Evolutionary conservation across 2,888 invertebrate species (phyloP), one percentile per base, ranked within the genome.

Genomic region (Dichetophora obliterata): DNA sequence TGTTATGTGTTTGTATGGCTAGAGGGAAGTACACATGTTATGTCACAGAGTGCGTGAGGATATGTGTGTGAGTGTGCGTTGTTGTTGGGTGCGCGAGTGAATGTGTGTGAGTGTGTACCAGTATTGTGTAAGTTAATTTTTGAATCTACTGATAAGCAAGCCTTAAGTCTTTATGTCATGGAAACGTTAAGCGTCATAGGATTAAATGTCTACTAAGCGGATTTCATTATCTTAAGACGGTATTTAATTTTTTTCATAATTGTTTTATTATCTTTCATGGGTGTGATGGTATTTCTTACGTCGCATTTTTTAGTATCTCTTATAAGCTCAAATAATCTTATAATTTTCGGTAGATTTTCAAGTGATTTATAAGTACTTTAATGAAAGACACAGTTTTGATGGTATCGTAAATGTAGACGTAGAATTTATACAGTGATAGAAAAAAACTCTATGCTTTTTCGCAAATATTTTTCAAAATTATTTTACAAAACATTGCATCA

Each of bases 181-280:
- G 14, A 6, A 71, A 19, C 22, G 27, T 34, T 27, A 50, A 63
- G 5, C 48, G 48, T 48, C 19, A 16, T 5, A 19, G 63, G n/a
- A 24, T 65, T 31, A 52, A 63, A 63, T 48, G 24, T 11, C 59
- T 72, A n/a, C 48, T 24, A 27, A 72, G 48, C 59, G 43, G 48
- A 72, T 61, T 61, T 61, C 5, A 59, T 27, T 59, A 27, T 59
- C 27, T 27, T 59, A 27, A 59, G 59, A 14, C 14, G 27, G 2
- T 5, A 27, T 70, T 52, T 14, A 31, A 11, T 54, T 54, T 52
- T 22, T 52, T 22, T 34, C 52, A 16, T 9, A 37, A 65, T 34
- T 65, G 0, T 65, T 65, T 37, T 65, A 65, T 65, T 59, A 43
- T 11, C 43, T 43, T 2, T 1, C 14, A 11, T 43, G 43, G 22